Conservation (phyloP, 2,797 vertebrate species). For the Apogon hyalosoma region DNA sequence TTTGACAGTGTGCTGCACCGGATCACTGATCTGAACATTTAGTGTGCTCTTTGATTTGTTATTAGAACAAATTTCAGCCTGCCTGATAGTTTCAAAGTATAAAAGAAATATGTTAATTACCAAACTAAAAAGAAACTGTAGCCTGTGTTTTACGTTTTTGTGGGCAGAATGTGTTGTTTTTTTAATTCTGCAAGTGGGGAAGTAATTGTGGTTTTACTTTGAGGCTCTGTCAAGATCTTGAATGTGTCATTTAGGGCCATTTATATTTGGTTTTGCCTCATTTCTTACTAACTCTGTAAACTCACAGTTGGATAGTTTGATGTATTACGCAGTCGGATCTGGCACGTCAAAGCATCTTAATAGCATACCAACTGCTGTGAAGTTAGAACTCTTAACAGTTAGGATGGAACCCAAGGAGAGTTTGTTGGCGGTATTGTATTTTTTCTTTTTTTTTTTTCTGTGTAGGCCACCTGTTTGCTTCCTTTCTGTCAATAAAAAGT, state of each 20-base stretch:
- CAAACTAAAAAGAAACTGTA: background rate
- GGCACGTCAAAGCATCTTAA: conserved; percentile 19
- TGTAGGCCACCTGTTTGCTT: conserved; percentile 27
- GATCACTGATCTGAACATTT: conserved; percentile 20
- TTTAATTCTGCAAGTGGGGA: conserved; percentile 4
- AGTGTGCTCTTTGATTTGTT: conserved; percentile 18
- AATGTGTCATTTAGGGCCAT: background rate
- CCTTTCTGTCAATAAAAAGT: conserved; percentile 18
- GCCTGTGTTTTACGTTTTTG: background rate
- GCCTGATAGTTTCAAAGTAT: background rate
- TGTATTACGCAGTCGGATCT: conserved; percentile 24
- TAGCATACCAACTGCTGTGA: conserved; percentile 14
- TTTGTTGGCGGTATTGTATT: no score
- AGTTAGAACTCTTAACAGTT: conserved; percentile 1
- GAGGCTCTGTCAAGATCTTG: background rate
- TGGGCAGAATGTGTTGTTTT: background rate
- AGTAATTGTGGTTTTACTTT: background rate
- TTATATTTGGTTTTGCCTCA: conserved; percentile 4
- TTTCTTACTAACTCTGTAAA: conserved; percentile 25
- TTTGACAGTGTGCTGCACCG: conserved; percentile 32
- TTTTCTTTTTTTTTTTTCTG: background rate
- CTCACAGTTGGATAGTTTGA: conserved; percentile 32
- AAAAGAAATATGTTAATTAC: conserved; percentile 3
- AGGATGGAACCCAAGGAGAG: background rate
- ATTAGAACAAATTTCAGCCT: conserved; percentile 1